Conservation (phyloP, 2,113 vertebrate species). For the Onychostoma macrolepis region DNA sequence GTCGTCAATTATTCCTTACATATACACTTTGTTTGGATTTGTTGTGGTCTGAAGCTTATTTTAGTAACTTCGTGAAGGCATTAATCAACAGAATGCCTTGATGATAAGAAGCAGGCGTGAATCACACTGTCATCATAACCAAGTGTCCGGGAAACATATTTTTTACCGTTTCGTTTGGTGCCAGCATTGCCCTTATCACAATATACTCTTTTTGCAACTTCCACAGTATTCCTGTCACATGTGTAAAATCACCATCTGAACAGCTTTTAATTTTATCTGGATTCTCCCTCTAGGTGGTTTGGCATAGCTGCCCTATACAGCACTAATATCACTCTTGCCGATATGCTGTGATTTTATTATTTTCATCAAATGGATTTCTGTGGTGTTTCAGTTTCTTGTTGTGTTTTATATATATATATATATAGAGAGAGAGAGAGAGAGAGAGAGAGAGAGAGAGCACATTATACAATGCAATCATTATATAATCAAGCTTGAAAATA, state of each 20-base stretch:
- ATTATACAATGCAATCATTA: background rate
- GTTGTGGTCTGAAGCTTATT: background rate
- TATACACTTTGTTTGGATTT: background rate
- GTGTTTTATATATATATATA: no score
- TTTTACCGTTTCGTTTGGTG: background rate
- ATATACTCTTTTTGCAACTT: background rate
- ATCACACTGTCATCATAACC: background rate
- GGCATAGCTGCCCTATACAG: background rate
- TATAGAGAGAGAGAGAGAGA: no score
- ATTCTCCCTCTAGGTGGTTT: background rate
- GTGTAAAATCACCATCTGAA: background rate
- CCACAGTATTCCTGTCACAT: background rate
- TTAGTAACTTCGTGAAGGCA: background rate
- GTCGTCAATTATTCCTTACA: no score
- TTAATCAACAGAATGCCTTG: background rate
- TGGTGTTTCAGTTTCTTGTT: background rate
- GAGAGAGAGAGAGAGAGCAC: no score
- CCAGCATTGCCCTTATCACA: background rate
- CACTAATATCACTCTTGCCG: background rate
- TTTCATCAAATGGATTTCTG: background rate
- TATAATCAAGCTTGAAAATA: background rate
- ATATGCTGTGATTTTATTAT: background rate
- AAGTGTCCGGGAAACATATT: background rate
- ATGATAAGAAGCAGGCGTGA: background rate
- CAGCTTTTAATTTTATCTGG: background rate